Percentiles rank a stretch among this genome's conserved stretches.
Evolutionary conservation across 2,888 invertebrate genomes (phyloP).

Genomic region (Apamea anceps): DNA sequence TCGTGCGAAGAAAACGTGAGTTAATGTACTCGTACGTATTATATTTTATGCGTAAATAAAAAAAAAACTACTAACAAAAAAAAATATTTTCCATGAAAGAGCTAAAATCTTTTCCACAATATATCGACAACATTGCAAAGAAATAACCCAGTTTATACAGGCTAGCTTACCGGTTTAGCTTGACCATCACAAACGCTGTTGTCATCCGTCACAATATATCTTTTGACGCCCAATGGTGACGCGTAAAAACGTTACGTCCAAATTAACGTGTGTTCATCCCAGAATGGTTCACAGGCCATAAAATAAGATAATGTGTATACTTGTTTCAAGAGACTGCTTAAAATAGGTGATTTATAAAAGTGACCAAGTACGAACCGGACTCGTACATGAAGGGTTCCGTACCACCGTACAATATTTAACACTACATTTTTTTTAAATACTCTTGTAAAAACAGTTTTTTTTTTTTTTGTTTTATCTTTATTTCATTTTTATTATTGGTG

Average conservation of each 20-base stretch:
- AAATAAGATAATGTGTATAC: constrained; percentile 20
- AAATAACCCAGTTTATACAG: no score
- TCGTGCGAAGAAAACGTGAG: no score
- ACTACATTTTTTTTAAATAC: neutral
- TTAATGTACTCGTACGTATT: no score
- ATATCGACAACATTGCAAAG: neutral
- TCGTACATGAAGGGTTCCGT: no score
- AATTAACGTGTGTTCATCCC: constrained; percentile 22
- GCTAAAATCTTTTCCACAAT: neutral
- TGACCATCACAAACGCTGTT: constrained; percentile 16
- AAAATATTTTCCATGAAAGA: neutral
- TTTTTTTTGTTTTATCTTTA: neutral
- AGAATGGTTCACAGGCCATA: constrained; percentile 26
- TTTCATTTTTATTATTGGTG: neutral
- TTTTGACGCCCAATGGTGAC: constrained; percentile 18
- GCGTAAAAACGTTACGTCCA: constrained; percentile 19
- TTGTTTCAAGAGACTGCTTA: constrained; percentile 5
- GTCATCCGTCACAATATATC: constrained; percentile 36
- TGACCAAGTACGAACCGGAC: neutral
- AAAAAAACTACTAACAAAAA: neutral
- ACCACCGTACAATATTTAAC: neutral
- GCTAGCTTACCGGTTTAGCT: neutral
- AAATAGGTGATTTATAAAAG: neutral
- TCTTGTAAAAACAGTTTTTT: neutral
- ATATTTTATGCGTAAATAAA: neutral